phyloP scores from a whole-genome alignment of 2,888 invertebrate genomes.

The Microplitis manilae region DNA sequence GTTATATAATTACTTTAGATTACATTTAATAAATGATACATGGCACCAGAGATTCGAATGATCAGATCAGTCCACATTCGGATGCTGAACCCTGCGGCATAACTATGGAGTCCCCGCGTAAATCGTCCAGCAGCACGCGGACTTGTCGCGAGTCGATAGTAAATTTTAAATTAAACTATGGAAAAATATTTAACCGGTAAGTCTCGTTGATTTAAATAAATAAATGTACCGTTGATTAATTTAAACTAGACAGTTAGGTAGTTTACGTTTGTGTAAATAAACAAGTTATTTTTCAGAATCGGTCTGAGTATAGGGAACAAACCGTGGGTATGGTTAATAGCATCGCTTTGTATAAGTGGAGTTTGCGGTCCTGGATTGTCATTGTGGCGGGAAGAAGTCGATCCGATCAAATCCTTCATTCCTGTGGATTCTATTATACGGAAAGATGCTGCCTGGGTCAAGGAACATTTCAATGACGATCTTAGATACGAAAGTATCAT shows the following conservation, averaged over 20 bases:
- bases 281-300: slow-evolving; percentile 51
- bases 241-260: background rate
- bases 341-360: slow-evolving; percentile 59
- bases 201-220: slow-evolving; percentile 35
- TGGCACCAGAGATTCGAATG: slow-evolving; percentile 12
- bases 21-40: slow-evolving; percentile 31
- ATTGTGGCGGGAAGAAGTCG: slow-evolving; percentile 66
- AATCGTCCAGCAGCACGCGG: slow-evolving; percentile 50
- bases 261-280: background rate
- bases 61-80: slow-evolving; percentile 54
- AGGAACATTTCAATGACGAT: slow-evolving; percentile 66
- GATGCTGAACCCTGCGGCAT: slow-evolving; percentile 47
- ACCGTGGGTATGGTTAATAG: slow-evolving; percentile 64
- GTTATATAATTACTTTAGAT: slow-evolving; percentile 32
- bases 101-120: slow-evolving; percentile 50
- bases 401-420: slow-evolving; percentile 67
- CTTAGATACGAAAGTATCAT: slow-evolving; percentile 69
- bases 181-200: slow-evolving; percentile 60
- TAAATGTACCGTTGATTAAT: background rate
- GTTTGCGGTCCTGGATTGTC: slow-evolving; percentile 63
- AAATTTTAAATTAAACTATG: slow-evolving; percentile 53
- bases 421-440: slow-evolving; percentile 64
- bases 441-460: slow-evolving; percentile 65
- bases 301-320: slow-evolving; percentile 62
- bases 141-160: slow-evolving; percentile 50